phyloP scores from a whole-genome alignment of 2,113 vertebrate genomes.

The Erythrolamprus reginae region DNA sequence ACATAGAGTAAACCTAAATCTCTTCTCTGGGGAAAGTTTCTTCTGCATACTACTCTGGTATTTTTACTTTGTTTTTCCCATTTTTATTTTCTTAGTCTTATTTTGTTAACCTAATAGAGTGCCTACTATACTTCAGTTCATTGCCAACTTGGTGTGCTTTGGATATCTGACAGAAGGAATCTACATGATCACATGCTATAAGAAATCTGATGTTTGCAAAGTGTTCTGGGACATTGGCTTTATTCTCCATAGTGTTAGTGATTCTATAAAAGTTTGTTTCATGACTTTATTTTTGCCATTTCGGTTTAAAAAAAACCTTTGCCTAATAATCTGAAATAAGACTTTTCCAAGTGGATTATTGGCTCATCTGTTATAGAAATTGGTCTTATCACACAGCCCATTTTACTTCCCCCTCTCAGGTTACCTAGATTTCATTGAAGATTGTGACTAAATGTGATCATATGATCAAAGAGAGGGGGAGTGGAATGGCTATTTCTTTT shows the following conservation, averaged over 20 bases:
- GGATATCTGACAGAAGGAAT: neutral
- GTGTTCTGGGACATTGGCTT: neutral
- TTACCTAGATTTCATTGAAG: neutral
- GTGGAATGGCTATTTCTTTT: neutral
- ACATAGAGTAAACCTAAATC: neutral
- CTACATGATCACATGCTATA: neutral
- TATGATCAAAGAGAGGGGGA: neutral
- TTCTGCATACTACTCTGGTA: neutral
- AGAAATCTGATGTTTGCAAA: neutral
- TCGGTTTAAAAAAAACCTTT: neutral
- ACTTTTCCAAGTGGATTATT: neutral
- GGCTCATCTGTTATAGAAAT: neutral
- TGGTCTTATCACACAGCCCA: neutral
- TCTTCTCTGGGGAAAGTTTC: neutral
- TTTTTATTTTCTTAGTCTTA: neutral
- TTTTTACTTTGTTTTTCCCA: neutral
- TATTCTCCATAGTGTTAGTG: neutral
- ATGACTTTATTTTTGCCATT: neutral
- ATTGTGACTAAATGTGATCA: neutral
- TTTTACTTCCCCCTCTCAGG: neutral
- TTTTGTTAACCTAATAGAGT: neutral
- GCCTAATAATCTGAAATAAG: neutral
- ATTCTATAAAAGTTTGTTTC: neutral
- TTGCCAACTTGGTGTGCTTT: neutral
- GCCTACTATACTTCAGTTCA: neutral